Evolutionary conservation across 2,888 invertebrate genomes (phyloP).

Genomic region (Chymomyza procnemis): DNA sequence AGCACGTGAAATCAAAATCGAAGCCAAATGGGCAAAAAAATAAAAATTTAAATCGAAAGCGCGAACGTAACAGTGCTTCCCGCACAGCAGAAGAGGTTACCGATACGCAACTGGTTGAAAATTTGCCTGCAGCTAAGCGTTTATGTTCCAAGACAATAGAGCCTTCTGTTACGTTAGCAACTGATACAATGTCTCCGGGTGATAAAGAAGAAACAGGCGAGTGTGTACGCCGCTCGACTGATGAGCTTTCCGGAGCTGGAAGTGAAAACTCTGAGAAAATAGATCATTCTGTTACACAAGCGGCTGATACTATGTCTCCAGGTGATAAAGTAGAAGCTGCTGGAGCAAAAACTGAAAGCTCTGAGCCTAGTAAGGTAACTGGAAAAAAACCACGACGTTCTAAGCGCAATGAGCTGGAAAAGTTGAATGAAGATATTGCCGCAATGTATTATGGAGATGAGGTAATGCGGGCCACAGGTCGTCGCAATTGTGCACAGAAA

Average conservation of each 20-base stretch:
- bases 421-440: constrained; percentile 83
- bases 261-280: background rate
- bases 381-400: constrained; percentile 23
- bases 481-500: constrained; percentile 78
- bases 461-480: constrained; percentile 81
- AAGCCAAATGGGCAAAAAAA: background rate
- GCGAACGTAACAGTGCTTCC: background rate
- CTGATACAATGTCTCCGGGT: no score
- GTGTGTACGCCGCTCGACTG: no score
- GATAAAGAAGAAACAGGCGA: no score
- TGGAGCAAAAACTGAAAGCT: no score
- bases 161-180: background rate
- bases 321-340: no score
- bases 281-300: background rate
- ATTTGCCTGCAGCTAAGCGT: background rate
- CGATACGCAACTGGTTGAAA: background rate
- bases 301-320: no score
- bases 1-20: constrained; percentile 3
- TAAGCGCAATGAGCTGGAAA: constrained; percentile 81
- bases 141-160: background rate
- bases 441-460: constrained; percentile 83
- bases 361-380: background rate
- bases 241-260: background rate
- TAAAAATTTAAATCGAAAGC: background rate
- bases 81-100: no score